Evolutionary conservation across 2,888 invertebrate genomes (phyloP).

Genomic region (Andrena bicolor): DNA sequence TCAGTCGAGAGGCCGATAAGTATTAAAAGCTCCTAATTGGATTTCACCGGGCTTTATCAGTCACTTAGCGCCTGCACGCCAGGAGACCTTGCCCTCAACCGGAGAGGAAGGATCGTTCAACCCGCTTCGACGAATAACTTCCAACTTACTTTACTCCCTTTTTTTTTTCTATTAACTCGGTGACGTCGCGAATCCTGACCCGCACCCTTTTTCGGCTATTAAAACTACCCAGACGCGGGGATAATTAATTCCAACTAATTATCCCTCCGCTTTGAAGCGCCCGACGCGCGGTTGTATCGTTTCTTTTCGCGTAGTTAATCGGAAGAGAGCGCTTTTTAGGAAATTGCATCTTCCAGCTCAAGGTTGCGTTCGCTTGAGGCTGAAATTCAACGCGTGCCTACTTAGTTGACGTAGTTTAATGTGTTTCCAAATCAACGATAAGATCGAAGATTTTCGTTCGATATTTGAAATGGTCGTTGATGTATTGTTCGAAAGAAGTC

Average conservation of each 20-base stretch:
- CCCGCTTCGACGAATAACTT: constrained; percentile 46
- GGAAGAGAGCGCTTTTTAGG: background rate
- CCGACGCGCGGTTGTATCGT: background rate
- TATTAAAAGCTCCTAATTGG: constrained; percentile 78
- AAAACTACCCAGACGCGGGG: constrained; percentile 72
- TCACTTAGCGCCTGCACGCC: constrained; percentile 73
- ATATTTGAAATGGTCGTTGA: background rate
- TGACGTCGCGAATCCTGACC: constrained; percentile 39
- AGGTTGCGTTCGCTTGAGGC: background rate
- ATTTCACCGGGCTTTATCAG: constrained; percentile 76
- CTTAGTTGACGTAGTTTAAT: no score
- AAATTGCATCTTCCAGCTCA: background rate
- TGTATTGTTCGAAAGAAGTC: background rate
- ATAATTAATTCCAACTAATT: constrained; percentile 67
- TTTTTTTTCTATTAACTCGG: constrained; percentile 21
- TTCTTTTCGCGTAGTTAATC: background rate
- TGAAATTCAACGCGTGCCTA: background rate
- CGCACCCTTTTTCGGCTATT: constrained; percentile 67
- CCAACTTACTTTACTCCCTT: constrained; percentile 57
- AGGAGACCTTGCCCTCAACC: constrained; percentile 33
- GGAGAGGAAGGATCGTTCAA: constrained; percentile 37
- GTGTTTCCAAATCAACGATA: no score
- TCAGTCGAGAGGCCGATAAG: constrained; percentile 68
- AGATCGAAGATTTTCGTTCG: no score
- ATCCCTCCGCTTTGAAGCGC: constrained; percentile 43